Evolutionary conservation across 2,113 vertebrate species (phyloP), one percentile per base, ranked within the genome.

Genomic region (Manacus vitellinus): DNA sequence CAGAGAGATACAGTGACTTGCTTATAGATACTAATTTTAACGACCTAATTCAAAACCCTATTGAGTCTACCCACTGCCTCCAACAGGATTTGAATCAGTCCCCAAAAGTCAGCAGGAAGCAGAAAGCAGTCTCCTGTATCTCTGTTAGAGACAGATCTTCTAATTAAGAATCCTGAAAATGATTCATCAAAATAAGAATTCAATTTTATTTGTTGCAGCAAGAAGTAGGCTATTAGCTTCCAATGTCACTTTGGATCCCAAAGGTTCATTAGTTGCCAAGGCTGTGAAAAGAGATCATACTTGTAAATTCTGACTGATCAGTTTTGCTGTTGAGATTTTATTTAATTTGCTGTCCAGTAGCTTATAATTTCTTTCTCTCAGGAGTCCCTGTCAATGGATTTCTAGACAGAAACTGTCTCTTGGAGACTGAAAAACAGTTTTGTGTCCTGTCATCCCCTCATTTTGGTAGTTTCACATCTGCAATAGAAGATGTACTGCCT

Each of bases 81-180:
- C 68, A 93, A 52, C 0, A 91, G 72, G 61, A 72, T 92, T 89
- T 92, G 62, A 86, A 72, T 84, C 31, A 35, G 49, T 65, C 49
- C 44, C 41, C 5, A 3, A 59, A 93, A 94, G 51, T 44, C 59
- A 74, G 35, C 24, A 82, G 73, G 73, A 93, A 92, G 61, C 1
- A 5, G 46, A 91, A 88, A 46, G 17, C 30, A 91, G 72, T 68
- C 16, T 90, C 41, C 2, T 5, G 27, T 37, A 90, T 31, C 65
- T 67, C 55, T 67, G 44, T 43, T 52, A 77, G 33, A 28, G 44
- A 25, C 44, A 68, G 30, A 37, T 6, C 43, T 61, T 91, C 81
- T 78, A 91, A 89, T 94, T 92, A 94, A 52, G n/a, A 87, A 24
- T 28, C 31, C 51, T 22, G 56, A 87, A 92, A 95, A 94, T 62